phyloP scores from a whole-genome alignment of 2,797 vertebrate genomes.

The Pangasius larnaudii region DNA sequence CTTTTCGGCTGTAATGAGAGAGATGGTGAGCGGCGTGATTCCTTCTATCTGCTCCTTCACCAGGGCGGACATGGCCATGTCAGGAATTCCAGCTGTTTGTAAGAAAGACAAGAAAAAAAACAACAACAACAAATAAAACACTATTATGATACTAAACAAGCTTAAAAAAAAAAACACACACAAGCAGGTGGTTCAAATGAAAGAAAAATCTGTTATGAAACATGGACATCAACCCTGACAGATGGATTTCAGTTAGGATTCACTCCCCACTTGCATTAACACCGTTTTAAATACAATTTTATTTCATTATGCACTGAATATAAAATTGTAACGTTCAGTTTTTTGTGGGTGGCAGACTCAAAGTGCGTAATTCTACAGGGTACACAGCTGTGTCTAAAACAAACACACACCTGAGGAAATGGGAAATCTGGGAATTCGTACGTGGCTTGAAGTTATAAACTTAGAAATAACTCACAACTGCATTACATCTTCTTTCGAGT shows the following conservation, averaged over 20 bases:
- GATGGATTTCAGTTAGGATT: too few relatives aligned
- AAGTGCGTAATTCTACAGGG: background rate
- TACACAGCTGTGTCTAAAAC: background rate
- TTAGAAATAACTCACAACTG: background rate
- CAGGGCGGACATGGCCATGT: slow-evolving; percentile 78
- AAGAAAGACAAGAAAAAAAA: background rate
- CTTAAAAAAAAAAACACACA: background rate
- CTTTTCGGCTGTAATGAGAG: slow-evolving; percentile 70
- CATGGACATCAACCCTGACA: too few relatives aligned
- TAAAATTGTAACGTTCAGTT: too few relatives aligned
- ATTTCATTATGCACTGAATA: background rate
- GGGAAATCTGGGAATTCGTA: background rate
- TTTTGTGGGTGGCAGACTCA: too few relatives aligned
- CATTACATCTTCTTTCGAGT: background rate
- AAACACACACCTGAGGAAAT: background rate
- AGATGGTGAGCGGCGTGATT: slow-evolving; percentile 71
- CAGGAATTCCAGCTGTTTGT: slow-evolving; percentile 75
- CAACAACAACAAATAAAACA: background rate
- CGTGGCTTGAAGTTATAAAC: background rate
- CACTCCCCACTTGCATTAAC: too few relatives aligned
- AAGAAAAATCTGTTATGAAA: background rate
- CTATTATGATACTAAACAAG: background rate
- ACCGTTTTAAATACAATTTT: background rate
- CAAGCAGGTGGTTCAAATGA: background rate
- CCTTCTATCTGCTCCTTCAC: slow-evolving; percentile 80